Evolutionary conservation across 2,113 vertebrate genomes (phyloP).

Genomic region (Poecile atricapillus): DNA sequence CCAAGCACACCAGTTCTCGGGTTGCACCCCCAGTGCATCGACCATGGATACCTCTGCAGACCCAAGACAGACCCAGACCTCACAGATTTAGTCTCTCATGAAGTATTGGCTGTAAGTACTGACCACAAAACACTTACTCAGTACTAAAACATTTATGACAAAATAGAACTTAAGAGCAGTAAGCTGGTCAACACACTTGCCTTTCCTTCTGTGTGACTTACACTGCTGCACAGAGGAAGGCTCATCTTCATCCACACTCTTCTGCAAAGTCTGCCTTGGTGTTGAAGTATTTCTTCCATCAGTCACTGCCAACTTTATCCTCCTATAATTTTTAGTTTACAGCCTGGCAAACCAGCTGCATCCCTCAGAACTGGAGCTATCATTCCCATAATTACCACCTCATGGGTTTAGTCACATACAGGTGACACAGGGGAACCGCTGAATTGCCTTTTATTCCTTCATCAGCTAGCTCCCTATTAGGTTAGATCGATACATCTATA

Average conservation of each 20-base stretch:
- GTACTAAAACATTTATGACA: background rate
- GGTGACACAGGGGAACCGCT: constrained; percentile 9
- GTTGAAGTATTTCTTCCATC: background rate
- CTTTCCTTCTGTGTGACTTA: background rate
- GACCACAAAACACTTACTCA: background rate
- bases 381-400: background rate
- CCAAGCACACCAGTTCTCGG: background rate
- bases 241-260: background rate
- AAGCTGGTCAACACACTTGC: background rate
- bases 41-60: background rate
- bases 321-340: background rate
- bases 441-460: constrained; percentile 49
- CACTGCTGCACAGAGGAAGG: background rate
- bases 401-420: background rate
- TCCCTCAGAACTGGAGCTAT: background rate
- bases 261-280: background rate
- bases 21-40: background rate
- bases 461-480: constrained; percentile 39
- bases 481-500: background rate
- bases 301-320: background rate
- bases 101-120: background rate
- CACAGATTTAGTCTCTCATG: background rate
- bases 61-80: background rate
- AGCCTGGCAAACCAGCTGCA: constrained; percentile 1
- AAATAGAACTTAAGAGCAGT: background rate